Percentiles rank a stretch among this genome's conserved stretches.
Evolutionary conservation across 2,888 invertebrate genomes (phyloP).

Genomic region (Drosophila neonasuta): DNA sequence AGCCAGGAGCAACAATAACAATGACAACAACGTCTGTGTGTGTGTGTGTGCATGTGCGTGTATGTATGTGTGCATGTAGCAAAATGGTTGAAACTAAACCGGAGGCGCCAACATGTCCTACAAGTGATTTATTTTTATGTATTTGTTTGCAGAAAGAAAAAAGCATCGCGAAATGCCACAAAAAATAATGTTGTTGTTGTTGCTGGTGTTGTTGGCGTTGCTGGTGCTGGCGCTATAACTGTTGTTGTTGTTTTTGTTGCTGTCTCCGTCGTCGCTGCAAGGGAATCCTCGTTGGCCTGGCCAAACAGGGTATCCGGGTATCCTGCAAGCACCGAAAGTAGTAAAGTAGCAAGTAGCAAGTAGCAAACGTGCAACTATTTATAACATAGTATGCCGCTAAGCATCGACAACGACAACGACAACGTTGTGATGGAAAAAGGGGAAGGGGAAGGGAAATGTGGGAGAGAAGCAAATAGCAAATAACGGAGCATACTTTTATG

Average conservation of each 20-base stretch:
- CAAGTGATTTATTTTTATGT: slow-evolving; percentile 81
- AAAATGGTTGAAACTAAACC: slow-evolving; percentile 66
- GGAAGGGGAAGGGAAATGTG: neutral
- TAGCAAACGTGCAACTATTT: slow-evolving; percentile 67
- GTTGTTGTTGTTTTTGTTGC: slow-evolving; percentile 17
- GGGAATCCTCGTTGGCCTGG: slow-evolving; percentile 31
- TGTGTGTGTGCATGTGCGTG: slow-evolving; percentile 12
- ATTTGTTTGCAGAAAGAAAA: slow-evolving; percentile 71
- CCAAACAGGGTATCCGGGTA: slow-evolving; percentile 20
- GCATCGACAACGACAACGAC: slow-evolving; percentile 24
- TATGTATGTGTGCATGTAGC: slow-evolving; percentile 37
- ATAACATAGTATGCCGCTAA: slow-evolving; percentile 55
- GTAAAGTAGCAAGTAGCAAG: slow-evolving; percentile 47
- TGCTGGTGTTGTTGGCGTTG: slow-evolving; percentile 15
- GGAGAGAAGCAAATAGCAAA: slow-evolving; percentile 17
- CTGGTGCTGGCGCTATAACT: slow-evolving; percentile 19
- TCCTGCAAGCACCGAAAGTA: slow-evolving; percentile 42
- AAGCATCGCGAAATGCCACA: slow-evolving; percentile 61
- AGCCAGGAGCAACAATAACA: slow-evolving; percentile 52
- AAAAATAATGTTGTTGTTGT: slow-evolving; percentile 61
- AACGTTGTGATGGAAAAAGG: neutral
- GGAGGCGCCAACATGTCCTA: slow-evolving; percentile 81
- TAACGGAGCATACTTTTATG: slow-evolving; percentile 69
- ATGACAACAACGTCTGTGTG: slow-evolving; percentile 21
- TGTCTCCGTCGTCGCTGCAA: slow-evolving; percentile 41